Evolutionary conservation across 1,140 invertebrate genomes (phyloP).

Genomic region (Microvelia longipes): DNA sequence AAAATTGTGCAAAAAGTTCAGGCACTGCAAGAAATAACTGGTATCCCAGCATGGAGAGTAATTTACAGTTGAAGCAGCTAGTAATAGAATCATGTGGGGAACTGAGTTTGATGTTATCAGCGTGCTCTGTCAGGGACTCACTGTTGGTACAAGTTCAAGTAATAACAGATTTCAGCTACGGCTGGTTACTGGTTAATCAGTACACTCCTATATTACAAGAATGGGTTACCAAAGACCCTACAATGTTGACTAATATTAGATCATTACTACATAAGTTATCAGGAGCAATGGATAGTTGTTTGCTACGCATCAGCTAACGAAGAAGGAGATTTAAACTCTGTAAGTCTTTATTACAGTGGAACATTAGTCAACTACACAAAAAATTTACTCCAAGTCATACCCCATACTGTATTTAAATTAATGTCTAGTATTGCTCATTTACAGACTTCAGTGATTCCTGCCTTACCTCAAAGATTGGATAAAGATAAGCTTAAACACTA

Average conservation of each 20-base stretch:
- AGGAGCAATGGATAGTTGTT: constrained; percentile 82
- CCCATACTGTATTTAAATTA: constrained; percentile 85
- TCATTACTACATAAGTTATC: constrained; percentile 89
- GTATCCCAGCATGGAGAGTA: constrained; percentile 82
- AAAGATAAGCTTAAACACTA: constrained; percentile 89
- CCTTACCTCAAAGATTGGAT: constrained; percentile 85
- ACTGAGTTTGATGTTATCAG: constrained; percentile 73
- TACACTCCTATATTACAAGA: constrained; percentile 81
- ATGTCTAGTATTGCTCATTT: constrained; percentile 75
- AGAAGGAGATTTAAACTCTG: constrained; percentile 69
- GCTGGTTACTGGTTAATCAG: constrained; percentile 82
- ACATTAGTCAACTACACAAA: constrained; percentile 86
- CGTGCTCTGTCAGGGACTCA: constrained; percentile 84
- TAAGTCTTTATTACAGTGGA: constrained; percentile 89
- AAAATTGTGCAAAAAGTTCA: no score
- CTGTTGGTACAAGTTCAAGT: constrained; percentile 83
- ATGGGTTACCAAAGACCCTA: constrained; percentile 73
- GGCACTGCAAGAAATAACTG: no score
- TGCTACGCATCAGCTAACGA: constrained; percentile 85
- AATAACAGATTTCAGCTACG: constrained; percentile 87
- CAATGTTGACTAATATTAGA: constrained; percentile 73
- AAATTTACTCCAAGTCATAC: constrained; percentile 91
- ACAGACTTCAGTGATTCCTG: constrained; percentile 68
- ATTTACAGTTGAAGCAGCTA: constrained; percentile 80
- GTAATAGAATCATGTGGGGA: constrained; percentile 65